phyloP scores from a whole-genome alignment of 2,888 invertebrate genomes.

The Synergus japonicus region DNA sequence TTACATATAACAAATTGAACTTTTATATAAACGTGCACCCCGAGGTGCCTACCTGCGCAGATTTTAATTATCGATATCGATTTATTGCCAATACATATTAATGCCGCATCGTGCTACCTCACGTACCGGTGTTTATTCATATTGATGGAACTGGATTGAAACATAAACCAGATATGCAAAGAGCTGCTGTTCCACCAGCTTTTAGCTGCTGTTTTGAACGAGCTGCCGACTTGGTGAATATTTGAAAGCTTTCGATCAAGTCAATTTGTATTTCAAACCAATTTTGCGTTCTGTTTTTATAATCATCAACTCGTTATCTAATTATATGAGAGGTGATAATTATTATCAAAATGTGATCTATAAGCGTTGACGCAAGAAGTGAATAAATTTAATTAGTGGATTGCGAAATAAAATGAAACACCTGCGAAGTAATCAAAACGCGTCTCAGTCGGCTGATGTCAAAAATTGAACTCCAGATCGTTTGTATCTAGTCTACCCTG shows the following conservation, averaged over 20 bases:
- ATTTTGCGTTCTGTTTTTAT: not conserved
- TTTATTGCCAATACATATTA: constrained; percentile 76
- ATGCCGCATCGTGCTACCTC: constrained; percentile 67
- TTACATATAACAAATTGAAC: constrained; percentile 76
- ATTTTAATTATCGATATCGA: constrained; percentile 77
- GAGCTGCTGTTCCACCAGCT: constrained; percentile 53
- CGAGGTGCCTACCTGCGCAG: constrained; percentile 62
- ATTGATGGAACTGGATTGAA: constrained; percentile 74
- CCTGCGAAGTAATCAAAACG: no score
- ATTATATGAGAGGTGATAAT: not conserved
- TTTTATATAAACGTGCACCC: constrained; percentile 71
- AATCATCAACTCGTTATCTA: not conserved
- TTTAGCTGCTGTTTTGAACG: not conserved
- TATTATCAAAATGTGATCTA: no score
- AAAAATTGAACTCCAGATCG: no score
- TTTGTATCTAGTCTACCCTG: no score
- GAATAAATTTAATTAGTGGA: no score
- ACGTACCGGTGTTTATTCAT: constrained; percentile 71
- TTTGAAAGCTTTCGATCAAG: not conserved
- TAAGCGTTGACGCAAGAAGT: no score
- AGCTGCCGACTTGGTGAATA: not conserved
- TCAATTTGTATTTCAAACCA: not conserved
- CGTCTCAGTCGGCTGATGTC: no score
- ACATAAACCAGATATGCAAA: constrained; percentile 74
- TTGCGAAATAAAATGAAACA: no score